Percentiles rank a stretch among this genome's conserved stretches.
These are phyloP conservation scores for Tillus elongatus DNA, from an alignment of 2,888 invertebrate species.

Conservation along the genomic window DNA sequence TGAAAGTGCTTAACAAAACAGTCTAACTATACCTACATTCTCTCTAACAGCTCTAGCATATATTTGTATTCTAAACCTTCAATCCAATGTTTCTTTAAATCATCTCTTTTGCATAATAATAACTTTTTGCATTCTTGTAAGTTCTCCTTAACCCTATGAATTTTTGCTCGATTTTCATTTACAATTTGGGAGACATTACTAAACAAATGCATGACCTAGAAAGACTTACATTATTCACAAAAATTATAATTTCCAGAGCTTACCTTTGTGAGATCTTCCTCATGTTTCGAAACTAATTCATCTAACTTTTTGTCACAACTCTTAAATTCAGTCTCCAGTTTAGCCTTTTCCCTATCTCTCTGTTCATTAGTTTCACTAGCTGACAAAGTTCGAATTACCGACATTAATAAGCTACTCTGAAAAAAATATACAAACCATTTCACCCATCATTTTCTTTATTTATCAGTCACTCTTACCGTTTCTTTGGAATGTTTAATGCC, in stretches of 20 bases:
- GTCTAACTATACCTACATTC: conserved; percentile 56
- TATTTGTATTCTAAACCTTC: conserved; percentile 95
- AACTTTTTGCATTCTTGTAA: conserved; percentile 75
- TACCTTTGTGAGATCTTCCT: conserved; percentile 77
- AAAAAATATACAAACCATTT: no score
- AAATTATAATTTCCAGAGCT: conserved; percentile 29
- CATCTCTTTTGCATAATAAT: conserved; percentile 83
- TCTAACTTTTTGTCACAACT: conserved; percentile 83
- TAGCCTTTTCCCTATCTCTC: conserved; percentile 83
- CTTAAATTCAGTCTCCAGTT: conserved; percentile 88
- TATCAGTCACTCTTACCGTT: conserved; percentile 55
- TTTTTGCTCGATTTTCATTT: conserved; percentile 65
- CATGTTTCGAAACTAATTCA: conserved; percentile 78
- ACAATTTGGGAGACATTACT: conserved; percentile 67
- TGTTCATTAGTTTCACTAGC: conserved; percentile 92
- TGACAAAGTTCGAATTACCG: conserved; percentile 88
- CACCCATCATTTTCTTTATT: no score
- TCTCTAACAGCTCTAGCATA: conserved; percentile 76
- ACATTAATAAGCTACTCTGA: conserved; percentile 82
- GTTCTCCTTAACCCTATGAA: conserved; percentile 71
- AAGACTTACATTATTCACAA: no score
- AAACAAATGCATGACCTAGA: conserved; percentile 58
- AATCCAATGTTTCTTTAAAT: conserved; percentile 86
- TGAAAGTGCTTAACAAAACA: conserved; percentile 9
- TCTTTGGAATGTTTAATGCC: conserved; percentile 80